Percentiles rank a stretch among this genome's conserved stretches.
Conservation (phyloP, 53 echinoderm and acorn worm species). For the Actinopyga echinites region DNA sequence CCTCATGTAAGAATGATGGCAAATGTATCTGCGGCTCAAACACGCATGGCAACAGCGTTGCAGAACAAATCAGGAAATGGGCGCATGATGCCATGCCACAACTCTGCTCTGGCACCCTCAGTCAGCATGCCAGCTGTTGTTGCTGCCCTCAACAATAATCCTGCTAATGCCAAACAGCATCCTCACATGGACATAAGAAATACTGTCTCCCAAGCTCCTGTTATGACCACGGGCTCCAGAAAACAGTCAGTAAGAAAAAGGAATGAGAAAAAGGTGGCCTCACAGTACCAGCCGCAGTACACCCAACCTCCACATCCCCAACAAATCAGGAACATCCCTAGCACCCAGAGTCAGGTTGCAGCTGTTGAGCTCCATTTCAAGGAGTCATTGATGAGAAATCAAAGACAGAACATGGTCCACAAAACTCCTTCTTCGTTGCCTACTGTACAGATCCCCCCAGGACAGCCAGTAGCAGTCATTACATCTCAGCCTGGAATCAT, state of each 20-base stretch:
- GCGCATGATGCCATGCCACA: conserved; percentile 20
- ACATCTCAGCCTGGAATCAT: conserved; percentile 2
- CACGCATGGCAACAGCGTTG: conserved; percentile 28
- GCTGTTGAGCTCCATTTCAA: conserved; percentile 64
- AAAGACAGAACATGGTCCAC: conserved; percentile 6
- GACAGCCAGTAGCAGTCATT: conserved; percentile 15
- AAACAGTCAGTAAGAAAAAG: conserved; percentile 46
- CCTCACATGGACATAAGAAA: neutral
- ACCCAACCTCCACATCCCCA: conserved; percentile 43
- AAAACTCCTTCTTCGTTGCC: neutral
- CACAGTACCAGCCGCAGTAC: conserved; percentile 45
- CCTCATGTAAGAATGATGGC: conserved; percentile 25
- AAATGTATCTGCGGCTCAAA: conserved; percentile 30
- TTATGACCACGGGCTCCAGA: conserved; percentile 44
- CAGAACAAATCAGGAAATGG: conserved; percentile 9
- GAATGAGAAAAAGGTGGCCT: conserved; percentile 41
- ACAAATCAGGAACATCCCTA: conserved; percentile 33
- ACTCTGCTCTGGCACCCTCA: conserved; percentile 44
- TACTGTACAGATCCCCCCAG: neutral
- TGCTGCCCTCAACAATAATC: conserved; percentile 64
- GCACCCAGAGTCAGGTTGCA: conserved; percentile 36
- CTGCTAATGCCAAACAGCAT: neutral
- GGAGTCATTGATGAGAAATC: conserved; percentile 46
- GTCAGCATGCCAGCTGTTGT: conserved; percentile 88
- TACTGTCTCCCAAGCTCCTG: conserved; percentile 23